phyloP scores from a whole-genome alignment of 2,797 vertebrate genomes.

The Alectoris magna region DNA sequence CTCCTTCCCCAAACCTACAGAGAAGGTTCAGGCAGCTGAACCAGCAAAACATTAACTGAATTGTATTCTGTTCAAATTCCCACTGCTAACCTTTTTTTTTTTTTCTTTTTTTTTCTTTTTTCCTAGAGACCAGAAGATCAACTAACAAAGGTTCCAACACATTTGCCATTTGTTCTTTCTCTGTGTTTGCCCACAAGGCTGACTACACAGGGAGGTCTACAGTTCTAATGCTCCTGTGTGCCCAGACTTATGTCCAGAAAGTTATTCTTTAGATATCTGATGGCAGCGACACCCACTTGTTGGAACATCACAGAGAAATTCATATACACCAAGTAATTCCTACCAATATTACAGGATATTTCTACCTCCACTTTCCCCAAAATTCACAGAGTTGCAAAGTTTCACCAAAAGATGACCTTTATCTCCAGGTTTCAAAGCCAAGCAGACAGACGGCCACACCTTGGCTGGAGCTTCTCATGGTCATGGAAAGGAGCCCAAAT shows the following conservation, averaged over 20 bases:
- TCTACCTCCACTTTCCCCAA: neutral
- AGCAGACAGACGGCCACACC: neutral
- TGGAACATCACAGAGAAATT: neutral
- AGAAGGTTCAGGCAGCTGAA: neutral
- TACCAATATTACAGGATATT: neutral
- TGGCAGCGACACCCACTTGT: neutral
- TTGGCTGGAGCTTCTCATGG: neutral
- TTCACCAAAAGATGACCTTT: neutral
- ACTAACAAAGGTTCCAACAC: neutral
- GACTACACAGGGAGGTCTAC: fast-evolving
- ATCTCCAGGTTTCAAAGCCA: neutral
- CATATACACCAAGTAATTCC: neutral
- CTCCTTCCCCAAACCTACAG: neutral
- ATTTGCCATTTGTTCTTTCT: neutral
- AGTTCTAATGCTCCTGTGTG: neutral
- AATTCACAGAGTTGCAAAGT: neutral
- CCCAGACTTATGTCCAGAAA: neutral
- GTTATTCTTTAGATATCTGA: neutral
- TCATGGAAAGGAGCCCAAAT: neutral
- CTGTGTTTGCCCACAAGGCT: neutral
- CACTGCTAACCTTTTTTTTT: neutral
- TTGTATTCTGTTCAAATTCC: neutral
- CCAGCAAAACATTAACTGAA: neutral
- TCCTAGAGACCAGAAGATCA: neutral
- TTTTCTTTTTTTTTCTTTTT: neutral